Evolutionary conservation across 2,797 vertebrate species (phyloP).

Genomic region (Peromyscus aztecus): DNA sequence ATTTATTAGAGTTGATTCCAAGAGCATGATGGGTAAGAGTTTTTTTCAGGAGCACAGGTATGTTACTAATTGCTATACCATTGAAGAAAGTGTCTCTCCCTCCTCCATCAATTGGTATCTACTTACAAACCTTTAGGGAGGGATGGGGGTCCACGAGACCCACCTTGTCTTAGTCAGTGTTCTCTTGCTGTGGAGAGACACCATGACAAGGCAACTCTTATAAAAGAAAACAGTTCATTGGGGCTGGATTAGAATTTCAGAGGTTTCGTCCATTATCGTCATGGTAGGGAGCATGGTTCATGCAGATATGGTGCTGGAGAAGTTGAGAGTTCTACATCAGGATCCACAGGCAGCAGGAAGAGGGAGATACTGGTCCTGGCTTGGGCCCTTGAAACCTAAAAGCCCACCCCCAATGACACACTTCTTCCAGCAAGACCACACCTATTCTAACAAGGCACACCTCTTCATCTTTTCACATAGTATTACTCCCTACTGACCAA

Average conservation of each 20-base stretch:
- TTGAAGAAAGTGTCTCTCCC: background rate
- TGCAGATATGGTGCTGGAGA: background rate
- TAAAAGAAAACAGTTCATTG: background rate
- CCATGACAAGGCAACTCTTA: background rate
- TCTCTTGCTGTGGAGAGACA: background rate
- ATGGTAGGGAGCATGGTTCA: fast-evolving
- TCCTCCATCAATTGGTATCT: background rate
- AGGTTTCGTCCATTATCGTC: background rate
- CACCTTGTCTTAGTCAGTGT: background rate
- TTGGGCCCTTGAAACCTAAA: background rate
- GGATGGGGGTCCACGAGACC: background rate
- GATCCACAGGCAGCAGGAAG: background rate
- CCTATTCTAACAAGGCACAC: background rate
- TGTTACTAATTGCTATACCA: background rate
- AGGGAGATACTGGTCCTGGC: background rate
- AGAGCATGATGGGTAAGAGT: background rate
- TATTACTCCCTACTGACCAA: background rate
- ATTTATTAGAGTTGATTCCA: background rate
- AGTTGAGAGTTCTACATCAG: background rate
- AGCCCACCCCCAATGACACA: background rate
- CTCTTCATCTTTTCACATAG: background rate
- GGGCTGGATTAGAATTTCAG: background rate
- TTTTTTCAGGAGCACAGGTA: background rate
- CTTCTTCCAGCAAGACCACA: background rate
- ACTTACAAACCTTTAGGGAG: background rate